Evolutionary conservation across 2,113 vertebrate genomes (phyloP), one percentile per base, ranked within the genome.

Genomic region (Dascyllus trimaculatus): DNA sequence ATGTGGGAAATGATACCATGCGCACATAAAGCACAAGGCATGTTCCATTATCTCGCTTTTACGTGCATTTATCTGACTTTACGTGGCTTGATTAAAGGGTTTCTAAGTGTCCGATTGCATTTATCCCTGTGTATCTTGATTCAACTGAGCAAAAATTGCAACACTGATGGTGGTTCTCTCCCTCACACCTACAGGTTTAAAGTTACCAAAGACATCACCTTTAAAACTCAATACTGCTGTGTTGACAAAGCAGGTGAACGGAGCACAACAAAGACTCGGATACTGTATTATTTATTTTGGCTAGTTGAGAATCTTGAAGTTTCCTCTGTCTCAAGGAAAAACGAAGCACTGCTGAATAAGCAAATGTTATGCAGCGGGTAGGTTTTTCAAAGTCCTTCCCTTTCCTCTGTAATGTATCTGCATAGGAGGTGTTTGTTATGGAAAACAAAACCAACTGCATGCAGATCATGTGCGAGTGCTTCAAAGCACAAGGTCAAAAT

Each of bases 251-350:
- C 81, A 89, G 79, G 79, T 81, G 84, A 90, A 85, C 61, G 24
- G 56, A 73, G 76, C 83, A 85, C 88, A 91, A 92, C 90, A 92
- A 93, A 93, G 91, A 84, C 88, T 64, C 48, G 72, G 83, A 82
- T 91, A 52, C 87, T 90, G 84, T 93, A 93, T 93, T 90, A 93
- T 93, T 93, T 91, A 94, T 93, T 84, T 88, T 80, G 14, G 85
- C 87, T 87, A 90, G 79, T 19, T 54, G 84, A 86, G 85, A 87
- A 93, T 90, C 82, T 84, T 84, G 75, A 92, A 88, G 86, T 84
- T 89, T 77, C 76, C 67, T 84, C 83, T 75, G 75, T 88, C 89
- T 85, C 82, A 90, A 88, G 85, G 71, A 90, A 92, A 91, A 91
- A 86, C 66, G 77, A 87, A 92, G 84, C 82, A 58, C 69, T 88